These are phyloP conservation scores for Bovichtus diacanthus DNA, from an alignment of 2,797 vertebrate species.

Conservation along the genomic window DNA sequence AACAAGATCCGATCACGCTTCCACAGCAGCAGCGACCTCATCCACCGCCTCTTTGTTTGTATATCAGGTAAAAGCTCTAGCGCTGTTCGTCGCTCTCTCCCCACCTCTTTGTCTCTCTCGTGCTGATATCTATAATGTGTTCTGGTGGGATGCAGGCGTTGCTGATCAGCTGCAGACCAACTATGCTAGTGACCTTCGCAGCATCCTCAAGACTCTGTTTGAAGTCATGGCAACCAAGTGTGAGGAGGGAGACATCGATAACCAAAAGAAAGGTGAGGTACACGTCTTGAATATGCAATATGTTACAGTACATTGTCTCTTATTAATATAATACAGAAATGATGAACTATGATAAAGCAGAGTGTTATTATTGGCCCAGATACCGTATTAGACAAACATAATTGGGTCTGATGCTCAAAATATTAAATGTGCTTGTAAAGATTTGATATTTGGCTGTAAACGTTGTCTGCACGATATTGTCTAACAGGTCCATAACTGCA, in stretches of 20 bases:
- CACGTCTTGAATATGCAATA: neutral
- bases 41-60: constrained; percentile 98
- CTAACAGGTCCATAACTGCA: neutral
- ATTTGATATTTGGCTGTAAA: constrained; percentile 5
- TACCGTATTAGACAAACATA: neutral
- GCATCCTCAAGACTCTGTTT: constrained; percentile 97
- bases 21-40: constrained; percentile 96
- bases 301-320: neutral
- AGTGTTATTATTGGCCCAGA: neutral
- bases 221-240: constrained; percentile 98
- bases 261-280: constrained; percentile 90
- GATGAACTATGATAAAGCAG: neutral
- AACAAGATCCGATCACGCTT: constrained; percentile 97
- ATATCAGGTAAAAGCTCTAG: constrained; percentile 91
- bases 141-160: constrained; percentile 86
- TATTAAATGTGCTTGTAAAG: neutral
- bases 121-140: constrained; percentile 7
- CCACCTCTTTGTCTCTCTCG: neutral
- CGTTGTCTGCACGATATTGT: neutral
- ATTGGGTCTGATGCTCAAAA: neutral
- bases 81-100: neutral
- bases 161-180: constrained; percentile 99
- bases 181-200: constrained; percentile 96
- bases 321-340: neutral
- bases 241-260: constrained; percentile 90